Evolutionary conservation across 1,140 invertebrate species (phyloP).

Genomic region (Anoplophora glabripennis): DNA sequence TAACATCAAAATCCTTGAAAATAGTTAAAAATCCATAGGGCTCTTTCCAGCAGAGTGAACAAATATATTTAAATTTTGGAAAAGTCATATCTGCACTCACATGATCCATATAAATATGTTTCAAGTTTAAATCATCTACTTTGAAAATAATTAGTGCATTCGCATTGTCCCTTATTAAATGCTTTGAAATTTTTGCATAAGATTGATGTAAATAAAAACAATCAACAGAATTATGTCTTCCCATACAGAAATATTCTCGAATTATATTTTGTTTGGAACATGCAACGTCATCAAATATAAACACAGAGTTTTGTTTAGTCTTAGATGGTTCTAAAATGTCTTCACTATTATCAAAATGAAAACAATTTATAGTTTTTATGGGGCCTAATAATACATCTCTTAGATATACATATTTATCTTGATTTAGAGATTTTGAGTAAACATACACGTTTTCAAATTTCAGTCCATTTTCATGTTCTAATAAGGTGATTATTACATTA

Average conservation of each 20-base stretch:
- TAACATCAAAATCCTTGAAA: no score
- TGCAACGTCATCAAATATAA: no score
- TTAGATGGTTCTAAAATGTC: slow-evolving; percentile 2
- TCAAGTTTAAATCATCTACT: not conserved
- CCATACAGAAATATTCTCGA: not conserved
- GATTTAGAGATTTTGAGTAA: not conserved
- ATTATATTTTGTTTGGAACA: not conserved
- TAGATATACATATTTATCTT: not conserved
- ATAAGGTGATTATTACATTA: slow-evolving; percentile 1
- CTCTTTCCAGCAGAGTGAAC: not conserved
- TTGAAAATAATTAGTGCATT: not conserved
- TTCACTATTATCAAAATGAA: not conserved
- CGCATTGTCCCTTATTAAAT: not conserved
- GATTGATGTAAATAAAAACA: not conserved
- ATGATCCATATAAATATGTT: slow-evolving; percentile 1
- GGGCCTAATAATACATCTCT: not conserved
- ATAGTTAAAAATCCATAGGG: not conserved
- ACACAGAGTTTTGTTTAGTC: not conserved
- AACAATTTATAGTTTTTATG: not conserved
- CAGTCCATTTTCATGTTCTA: slow-evolving; percentile 1
- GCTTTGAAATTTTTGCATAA: slow-evolving; percentile 1
- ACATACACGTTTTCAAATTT: slow-evolving; percentile 10
- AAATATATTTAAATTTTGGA: not conserved
- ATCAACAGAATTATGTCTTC: not conserved
- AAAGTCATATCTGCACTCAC: not conserved